Evolutionary conservation across 1,140 invertebrate species (phyloP).

Genomic region (Pseudomyrmex dendroicus): DNA sequence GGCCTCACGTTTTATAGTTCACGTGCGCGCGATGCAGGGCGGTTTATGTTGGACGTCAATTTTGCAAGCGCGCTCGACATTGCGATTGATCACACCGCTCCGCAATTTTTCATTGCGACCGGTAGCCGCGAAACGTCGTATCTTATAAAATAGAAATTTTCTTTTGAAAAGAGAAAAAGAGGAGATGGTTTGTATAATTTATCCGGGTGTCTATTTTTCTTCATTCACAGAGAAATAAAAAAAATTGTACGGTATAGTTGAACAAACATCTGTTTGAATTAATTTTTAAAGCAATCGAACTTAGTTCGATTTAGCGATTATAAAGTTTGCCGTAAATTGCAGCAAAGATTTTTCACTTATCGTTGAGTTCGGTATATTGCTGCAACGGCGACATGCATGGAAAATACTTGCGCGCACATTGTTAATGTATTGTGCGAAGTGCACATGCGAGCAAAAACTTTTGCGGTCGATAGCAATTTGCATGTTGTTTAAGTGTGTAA

Average conservation of each 20-base stretch:
- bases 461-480: slow-evolving; percentile 43
- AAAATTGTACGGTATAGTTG: no score
- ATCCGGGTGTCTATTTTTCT: background rate
- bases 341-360: background rate
- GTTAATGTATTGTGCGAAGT: slow-evolving; percentile 29
- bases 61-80: slow-evolving; percentile 26
- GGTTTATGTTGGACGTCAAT: slow-evolving; percentile 29
- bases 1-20: slow-evolving; percentile 11
- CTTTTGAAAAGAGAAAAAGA: background rate
- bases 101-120: slow-evolving; percentile 41
- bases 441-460: slow-evolving; percentile 13
- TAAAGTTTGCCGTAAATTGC: no score
- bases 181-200: background rate
- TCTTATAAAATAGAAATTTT: slow-evolving; percentile 6
- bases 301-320: no score
- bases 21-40: slow-evolving; percentile 25
- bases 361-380: background rate
- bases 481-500: slow-evolving; percentile 30
- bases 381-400: background rate
- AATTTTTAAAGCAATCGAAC: no score
- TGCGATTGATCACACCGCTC: slow-evolving; percentile 32
- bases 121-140: background rate
- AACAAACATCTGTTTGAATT: no score
- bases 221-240: slow-evolving; percentile 6
- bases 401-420: background rate